These are phyloP conservation scores for Holothuria leucospilota DNA, from an alignment of 53 echinoderm and acorn worm genomes.

Conservation along the genomic window DNA sequence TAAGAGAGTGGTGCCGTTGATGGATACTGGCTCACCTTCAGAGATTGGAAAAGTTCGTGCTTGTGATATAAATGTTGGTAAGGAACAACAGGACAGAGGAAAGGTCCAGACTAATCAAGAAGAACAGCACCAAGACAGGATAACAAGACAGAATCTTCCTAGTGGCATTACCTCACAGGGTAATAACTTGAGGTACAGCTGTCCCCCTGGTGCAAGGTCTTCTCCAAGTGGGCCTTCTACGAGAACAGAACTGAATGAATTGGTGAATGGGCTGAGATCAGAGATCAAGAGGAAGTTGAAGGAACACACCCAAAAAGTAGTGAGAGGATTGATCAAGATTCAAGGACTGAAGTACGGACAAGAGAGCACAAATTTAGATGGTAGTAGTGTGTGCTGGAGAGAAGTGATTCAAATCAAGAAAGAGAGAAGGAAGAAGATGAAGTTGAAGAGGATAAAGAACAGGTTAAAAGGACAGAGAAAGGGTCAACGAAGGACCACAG, in stretches of 20 bases:
- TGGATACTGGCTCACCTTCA: no score
- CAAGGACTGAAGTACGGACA: neutral
- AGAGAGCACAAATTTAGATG: neutral
- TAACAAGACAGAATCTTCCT: no score
- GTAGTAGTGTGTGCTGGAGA: no score
- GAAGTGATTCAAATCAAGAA: neutral
- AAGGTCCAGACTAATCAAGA: no score
- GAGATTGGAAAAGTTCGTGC: no score
- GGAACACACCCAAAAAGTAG: constrained; percentile 19
- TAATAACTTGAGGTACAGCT: no score
- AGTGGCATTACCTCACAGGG: no score
- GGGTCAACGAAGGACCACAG: neutral
- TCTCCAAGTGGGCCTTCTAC: neutral
- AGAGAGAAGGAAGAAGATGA: constrained; percentile 29
- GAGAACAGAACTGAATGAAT: neutral
- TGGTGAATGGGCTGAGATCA: constrained; percentile 26
- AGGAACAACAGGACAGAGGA: no score
- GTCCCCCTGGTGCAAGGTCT: neutral
- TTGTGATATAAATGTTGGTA: no score
- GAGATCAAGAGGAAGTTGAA: constrained; percentile 23
- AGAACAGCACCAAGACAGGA: no score
- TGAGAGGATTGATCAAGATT: neutral
- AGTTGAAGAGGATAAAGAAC: neutral
- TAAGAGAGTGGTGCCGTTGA: no score
- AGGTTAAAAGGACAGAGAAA: neutral